Evolutionary conservation across 2,888 invertebrate species (phyloP), one percentile per base, ranked within the genome.

Genomic region (Agrotis clavis): DNA sequence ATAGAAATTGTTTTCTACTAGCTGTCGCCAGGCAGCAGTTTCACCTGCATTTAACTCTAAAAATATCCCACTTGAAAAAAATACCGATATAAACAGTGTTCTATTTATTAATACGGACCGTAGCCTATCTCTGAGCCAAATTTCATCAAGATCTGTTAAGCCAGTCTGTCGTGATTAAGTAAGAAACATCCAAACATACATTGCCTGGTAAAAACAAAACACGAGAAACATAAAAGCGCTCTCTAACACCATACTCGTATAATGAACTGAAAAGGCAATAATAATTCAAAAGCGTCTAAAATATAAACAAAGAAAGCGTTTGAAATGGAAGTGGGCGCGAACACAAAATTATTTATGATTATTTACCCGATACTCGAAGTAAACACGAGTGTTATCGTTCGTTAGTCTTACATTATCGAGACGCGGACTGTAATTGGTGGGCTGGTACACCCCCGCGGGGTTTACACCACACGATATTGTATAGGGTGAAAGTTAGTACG

Each of bases 381-480:
- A 85, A 86, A 83, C 86, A 76, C 71, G 74, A 77, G 71, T 86
- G 86, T 81, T 85, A 86, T 91, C 92, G 90, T 93, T 95, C 94
- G 94, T 95, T 95, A 95, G 94, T 86, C 88, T 87, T 90, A 90
- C 90, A 94, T 94, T 94, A 94, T 94, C 90, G 92, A 89, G 89
- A 91, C 90, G 88, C 77, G 85, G 83, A 79, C 92, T 93, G 92
- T 95, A 94, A 95, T 95, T 94, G 94, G 91, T 92, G 90, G 88
- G 74, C 77, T 86, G 88, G 89, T 90, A 92, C 89, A 90, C 84
- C 87, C 86, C 79, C 53, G 21, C 14, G 7, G n/a, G 60, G 0
- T 92, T 94, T 91, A 92, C 18, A 90, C 1, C 0, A 0, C 21
- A 85, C 93, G 93, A 93, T 70, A 1, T 41, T 4, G 13, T 16